A percentile compares a stretch with the other conserved stretches of the same genome.
Conservation (phyloP, 2,113 vertebrate species). For the Pomatostomus ruficeps region DNA sequence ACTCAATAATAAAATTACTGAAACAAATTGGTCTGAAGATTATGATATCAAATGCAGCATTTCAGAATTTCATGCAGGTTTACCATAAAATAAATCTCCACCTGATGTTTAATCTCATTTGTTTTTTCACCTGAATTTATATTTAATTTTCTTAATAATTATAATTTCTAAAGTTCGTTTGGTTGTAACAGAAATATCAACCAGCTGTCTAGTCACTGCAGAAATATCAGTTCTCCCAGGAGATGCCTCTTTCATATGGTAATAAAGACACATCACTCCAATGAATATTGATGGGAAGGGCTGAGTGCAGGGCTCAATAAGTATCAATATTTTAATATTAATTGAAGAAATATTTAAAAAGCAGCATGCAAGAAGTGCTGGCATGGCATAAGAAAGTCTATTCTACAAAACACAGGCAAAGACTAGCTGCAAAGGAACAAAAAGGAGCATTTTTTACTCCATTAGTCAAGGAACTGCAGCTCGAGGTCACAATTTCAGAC, state of each 20-base stretch:
- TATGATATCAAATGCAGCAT: not conserved
- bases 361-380: not conserved
- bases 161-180: not conserved
- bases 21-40: not conserved
- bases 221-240: not conserved
- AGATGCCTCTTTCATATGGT: not conserved
- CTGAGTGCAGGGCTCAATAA: not conserved
- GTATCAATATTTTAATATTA: not conserved
- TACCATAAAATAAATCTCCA: not conserved
- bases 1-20: not conserved
- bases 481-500: not conserved
- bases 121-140: not conserved
- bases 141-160: not conserved
- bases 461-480: not conserved
- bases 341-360: not conserved
- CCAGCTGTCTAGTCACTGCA: not conserved
- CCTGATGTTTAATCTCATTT: not conserved
- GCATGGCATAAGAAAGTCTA: not conserved
- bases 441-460: not conserved
- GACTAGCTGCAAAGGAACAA: not conserved
- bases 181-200: not conserved
- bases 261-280: not conserved
- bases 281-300: not conserved
- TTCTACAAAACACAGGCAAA: not conserved
- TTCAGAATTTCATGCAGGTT: not conserved